A percentile compares a stretch with the other conserved stretches of the same genome.
These are phyloP conservation scores for Caerostris darwini DNA, from an alignment of 1,140 invertebrate genomes.

Conservation along the genomic window DNA sequence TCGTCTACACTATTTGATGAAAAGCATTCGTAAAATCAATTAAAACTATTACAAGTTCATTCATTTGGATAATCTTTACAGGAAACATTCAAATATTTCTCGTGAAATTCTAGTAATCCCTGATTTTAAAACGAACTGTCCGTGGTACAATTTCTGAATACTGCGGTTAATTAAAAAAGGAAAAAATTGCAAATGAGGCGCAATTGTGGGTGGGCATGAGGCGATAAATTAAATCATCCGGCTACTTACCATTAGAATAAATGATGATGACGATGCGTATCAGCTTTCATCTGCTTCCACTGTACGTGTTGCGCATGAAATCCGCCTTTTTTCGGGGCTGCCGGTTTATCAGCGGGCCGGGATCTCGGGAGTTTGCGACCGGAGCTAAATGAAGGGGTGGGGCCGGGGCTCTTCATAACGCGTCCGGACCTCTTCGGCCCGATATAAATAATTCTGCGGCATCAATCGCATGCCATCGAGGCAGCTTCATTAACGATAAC, in stretches of 20 bases:
- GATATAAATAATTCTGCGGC: no score
- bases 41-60: no score
- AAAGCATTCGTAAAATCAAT: no score
- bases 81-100: no score
- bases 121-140: no score
- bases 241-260: constrained; percentile 67
- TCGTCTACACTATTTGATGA: no score
- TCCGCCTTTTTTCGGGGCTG: neutral
- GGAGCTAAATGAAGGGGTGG: neutral
- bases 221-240: constrained; percentile 72
- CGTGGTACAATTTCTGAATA: neutral
- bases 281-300: constrained; percentile 69
- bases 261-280: constrained; percentile 71
- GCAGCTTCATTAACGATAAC: no score
- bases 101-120: no score
- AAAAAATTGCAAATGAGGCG: constrained; percentile 8
- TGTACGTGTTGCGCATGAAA: constrained; percentile 62
- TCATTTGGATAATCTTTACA: no score
- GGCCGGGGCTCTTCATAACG: neutral
- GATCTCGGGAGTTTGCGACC: neutral
- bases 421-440: neutral
- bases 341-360: neutral
- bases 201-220: constrained; percentile 63
- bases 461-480: no score
- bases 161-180: constrained; percentile 47